Evolutionary conservation across 2,888 invertebrate species (phyloP).

Genomic region (Aphidoletes aphidimyza): DNA sequence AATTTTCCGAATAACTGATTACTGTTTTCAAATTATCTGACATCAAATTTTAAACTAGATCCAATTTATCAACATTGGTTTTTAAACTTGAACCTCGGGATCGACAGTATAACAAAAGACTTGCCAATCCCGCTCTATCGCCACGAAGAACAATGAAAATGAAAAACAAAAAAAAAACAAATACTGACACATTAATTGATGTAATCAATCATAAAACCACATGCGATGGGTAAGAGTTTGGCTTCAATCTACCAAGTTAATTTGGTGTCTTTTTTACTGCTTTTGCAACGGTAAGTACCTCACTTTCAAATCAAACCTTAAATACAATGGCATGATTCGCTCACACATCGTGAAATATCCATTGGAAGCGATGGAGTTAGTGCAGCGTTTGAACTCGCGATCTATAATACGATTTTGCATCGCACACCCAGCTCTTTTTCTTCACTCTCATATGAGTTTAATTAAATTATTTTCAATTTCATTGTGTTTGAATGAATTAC

Average conservation of each 20-base stretch:
- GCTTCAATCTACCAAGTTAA: conserved; percentile 1
- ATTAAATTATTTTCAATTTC: conserved; percentile 3
- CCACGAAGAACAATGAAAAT: background rate
- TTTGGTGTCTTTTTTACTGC: background rate
- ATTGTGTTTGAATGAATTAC: background rate
- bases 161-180: background rate
- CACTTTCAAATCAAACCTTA: background rate
- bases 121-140: background rate
- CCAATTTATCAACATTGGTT: conserved; percentile 27
- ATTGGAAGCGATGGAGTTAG: conserved; percentile 1
- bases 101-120: background rate
- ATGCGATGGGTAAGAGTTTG: background rate
- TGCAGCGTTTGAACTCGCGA: too few species aligned
- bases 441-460: background rate
- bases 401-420: too few species aligned
- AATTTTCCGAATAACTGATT: conserved; percentile 14
- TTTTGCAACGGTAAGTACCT: background rate
- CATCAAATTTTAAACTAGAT: conserved; percentile 47
- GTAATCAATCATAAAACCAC: conserved; percentile 52
- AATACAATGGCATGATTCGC: background rate
- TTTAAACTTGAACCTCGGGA: conserved; percentile 19
- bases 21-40: conserved; percentile 31
- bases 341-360: background rate
- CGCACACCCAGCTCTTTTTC: background rate
- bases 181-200: conserved; percentile 23